Evolutionary conservation across 2,888 invertebrate genomes (phyloP), one percentile per base, ranked within the genome.

Genomic region (Petrolisthes cinctipes): DNA sequence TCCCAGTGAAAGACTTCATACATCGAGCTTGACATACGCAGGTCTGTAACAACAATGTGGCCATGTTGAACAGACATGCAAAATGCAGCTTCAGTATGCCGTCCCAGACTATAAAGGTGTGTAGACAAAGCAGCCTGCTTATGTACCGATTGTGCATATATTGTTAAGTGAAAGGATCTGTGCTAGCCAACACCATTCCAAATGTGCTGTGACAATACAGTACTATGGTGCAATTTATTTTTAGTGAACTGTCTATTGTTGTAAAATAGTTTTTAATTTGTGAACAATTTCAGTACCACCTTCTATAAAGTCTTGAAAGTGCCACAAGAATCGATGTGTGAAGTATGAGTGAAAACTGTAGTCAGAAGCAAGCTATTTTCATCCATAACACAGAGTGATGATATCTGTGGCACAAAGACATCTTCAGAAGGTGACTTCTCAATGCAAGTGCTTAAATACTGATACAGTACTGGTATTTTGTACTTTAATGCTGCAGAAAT

Each of bases 1-100:
- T 93, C 94, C 95, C 95, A 95, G 94, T 95, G 95, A 93, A 95
- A 95, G 92, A 95, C 95, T 94, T 95, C 95, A 94, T 95, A 95
- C 95, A 95, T 95, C 92, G 95, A 95, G 93, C 95, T 94, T 93
- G 95, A 95, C 94, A 95, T 95, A 94, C 94, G 94, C 93, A 94
- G 93, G 94, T 94, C 94, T 94, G 94, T 91, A 94, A 94, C 85
- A 88, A 88, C 87, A 88, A 88, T 81, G 87, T 81, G 57, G 66
- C 84, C 73, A 83, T 88, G 87, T 84, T 88, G 87, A 88, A 88
- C 87, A 88, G 87, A 88, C 87, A 88, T 81, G 87, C 87, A 81
- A 78, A 68, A 83, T 88, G 84, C 84, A 88, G 73, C 80, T 53
- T 83, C 73, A 68, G 71, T 82, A 81, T 71, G 84, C 81, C 83